These are phyloP conservation scores for Tamias sibiricus DNA, from an alignment of 2,113 vertebrate genomes.

Conservation along the genomic window DNA sequence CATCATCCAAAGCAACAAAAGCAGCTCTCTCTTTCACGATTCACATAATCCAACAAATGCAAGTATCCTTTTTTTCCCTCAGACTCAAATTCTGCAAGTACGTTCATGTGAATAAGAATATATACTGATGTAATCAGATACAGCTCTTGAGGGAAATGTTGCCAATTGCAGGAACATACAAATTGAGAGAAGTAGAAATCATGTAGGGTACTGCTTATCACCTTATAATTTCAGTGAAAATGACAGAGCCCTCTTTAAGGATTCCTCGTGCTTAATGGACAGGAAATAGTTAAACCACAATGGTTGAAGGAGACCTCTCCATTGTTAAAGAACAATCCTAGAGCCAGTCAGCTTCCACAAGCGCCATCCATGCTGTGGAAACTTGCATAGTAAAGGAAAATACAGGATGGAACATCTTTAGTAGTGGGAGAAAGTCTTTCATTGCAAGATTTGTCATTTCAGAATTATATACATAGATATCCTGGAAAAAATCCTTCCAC, in stretches of 20 bases:
- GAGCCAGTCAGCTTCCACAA: neutral
- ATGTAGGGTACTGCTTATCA: neutral
- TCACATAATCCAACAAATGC: neutral
- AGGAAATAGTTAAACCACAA: conserved; percentile 54
- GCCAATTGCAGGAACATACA: neutral
- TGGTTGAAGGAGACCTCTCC: neutral
- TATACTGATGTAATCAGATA: neutral
- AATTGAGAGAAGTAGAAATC: conserved; percentile 45
- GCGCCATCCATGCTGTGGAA: neutral
- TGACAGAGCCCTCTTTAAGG: conserved; percentile 22
- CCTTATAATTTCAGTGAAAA: conserved; percentile 39
- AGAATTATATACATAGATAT: neutral
- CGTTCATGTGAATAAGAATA: neutral
- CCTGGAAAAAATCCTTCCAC: neutral
- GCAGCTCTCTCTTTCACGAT: neutral
- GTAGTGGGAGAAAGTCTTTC: neutral
- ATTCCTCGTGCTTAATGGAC: neutral
- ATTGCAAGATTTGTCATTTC: neutral
- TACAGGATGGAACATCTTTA: neutral
- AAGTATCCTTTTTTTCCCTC: neutral
- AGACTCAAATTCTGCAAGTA: neutral
- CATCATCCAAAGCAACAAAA: conserved; percentile 27
- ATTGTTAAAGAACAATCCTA: neutral
- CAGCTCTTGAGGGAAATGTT: neutral
- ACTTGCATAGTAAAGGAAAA: neutral